Conservation (phyloP, 2,797 vertebrate species). For the Danionella dracula region DNA sequence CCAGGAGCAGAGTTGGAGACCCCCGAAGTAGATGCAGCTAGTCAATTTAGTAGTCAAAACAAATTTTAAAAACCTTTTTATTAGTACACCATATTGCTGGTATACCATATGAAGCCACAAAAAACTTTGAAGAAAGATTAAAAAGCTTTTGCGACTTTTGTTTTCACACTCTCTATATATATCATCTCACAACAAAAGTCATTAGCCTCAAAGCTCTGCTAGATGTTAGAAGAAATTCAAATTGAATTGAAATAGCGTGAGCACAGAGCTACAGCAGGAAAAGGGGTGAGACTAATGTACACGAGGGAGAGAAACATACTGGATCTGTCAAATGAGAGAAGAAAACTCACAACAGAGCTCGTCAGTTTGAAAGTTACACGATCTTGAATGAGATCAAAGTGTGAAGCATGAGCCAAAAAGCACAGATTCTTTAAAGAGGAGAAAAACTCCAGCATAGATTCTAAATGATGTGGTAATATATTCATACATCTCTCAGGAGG, state of each 20-base stretch:
- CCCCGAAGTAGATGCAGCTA: too few relatives aligned
- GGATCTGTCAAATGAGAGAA: slow-evolving; percentile 14
- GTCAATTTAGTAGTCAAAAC: too few relatives aligned
- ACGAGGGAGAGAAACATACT: slow-evolving; percentile 22
- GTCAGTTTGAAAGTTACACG: slow-evolving; percentile 16
- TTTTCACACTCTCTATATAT: not conserved
- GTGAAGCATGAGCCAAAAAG: slow-evolving; percentile 1
- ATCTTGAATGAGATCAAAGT: slow-evolving; percentile 3
- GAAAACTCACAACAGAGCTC: slow-evolving; percentile 20
- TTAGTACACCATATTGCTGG: too few relatives aligned
- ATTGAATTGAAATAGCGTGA: not conserved
- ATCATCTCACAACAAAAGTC: not conserved
- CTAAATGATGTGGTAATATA: slow-evolving; percentile 12
- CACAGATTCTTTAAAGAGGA: slow-evolving; percentile 8
- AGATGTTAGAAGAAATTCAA: not conserved
- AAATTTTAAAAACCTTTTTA: too few relatives aligned
- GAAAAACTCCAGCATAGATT: not conserved
- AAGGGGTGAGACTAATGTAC: slow-evolving; percentile 5
- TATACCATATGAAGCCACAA: too few relatives aligned
- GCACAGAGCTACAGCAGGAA: not conserved
- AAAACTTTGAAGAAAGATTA: too few relatives aligned
- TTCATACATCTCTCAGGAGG: slow-evolving; percentile 21
- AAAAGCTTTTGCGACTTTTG: not conserved
- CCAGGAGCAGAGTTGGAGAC: too few relatives aligned
- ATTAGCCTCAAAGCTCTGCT: not conserved